Evolutionary conservation across 2,797 vertebrate species (phyloP).

Genomic region (Lemur catta): DNA sequence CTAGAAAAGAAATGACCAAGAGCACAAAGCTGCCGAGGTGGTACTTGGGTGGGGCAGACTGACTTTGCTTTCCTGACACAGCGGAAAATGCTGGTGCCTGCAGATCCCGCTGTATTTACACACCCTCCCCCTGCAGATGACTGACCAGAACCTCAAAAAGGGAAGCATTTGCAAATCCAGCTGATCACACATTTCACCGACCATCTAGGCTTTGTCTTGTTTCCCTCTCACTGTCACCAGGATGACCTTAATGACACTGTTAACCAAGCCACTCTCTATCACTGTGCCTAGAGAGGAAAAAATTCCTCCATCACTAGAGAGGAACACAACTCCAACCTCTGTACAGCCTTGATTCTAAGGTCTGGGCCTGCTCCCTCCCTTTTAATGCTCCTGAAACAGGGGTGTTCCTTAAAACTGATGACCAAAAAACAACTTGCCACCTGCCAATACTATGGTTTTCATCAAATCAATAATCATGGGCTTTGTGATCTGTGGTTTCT

Average conservation of each 20-base stretch:
- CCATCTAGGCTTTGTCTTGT: not conserved
- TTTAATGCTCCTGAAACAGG: not conserved
- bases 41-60: not conserved
- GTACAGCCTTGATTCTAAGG: not conserved
- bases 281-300: not conserved
- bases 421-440: not conserved
- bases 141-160: not conserved
- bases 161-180: not conserved
- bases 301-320: not conserved
- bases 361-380: not conserved
- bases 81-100: not conserved
- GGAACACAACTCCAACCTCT: not conserved
- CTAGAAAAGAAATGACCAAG: not conserved
- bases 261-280: not conserved
- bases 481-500: conserved; percentile 18
- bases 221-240: not conserved
- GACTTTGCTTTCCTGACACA: not conserved
- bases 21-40: not conserved
- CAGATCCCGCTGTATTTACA: not conserved
- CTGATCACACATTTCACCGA: not conserved
- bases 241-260: not conserved
- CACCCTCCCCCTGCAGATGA: not conserved
- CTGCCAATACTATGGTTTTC: not conserved
- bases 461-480: not conserved
- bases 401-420: conserved; percentile 1